Conservation (phyloP, 2,113 vertebrate genomes). For the Stegastes partitus region DNA sequence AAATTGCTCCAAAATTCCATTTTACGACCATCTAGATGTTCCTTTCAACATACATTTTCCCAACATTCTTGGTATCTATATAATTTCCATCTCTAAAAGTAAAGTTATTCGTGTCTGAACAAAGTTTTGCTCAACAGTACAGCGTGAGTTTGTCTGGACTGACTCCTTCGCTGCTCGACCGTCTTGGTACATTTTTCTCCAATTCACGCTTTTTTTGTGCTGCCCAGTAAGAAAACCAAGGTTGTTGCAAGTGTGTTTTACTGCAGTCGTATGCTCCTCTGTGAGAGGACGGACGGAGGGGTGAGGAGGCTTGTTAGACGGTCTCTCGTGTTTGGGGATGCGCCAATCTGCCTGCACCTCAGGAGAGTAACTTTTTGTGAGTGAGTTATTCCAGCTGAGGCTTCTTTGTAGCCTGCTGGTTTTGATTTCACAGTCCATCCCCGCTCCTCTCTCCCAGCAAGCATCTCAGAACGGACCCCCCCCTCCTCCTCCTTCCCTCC, state of each 20-base stretch:
- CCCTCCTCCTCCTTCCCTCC: background rate
- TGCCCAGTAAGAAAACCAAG: conserved; percentile 13
- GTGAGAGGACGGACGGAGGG: conserved; percentile 14
- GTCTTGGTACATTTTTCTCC: background rate
- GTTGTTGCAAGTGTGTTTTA: conserved; percentile 33
- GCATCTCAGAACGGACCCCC: conserved; percentile 49
- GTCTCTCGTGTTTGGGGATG: conserved; percentile 54
- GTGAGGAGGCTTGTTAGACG: conserved; percentile 30
- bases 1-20: no score
- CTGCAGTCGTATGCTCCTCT: conserved; percentile 1
- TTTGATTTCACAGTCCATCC: conserved; percentile 83
- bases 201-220: background rate
- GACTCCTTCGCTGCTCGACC: no score
- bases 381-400: conserved; percentile 82
- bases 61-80: no score
- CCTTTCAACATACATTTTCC: no score
- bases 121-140: no score
- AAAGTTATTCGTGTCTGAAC: no score
- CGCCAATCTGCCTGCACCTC: conserved; percentile 59
- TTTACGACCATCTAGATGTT: no score
- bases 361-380: conserved; percentile 81
- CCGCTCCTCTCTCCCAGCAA: conserved; percentile 29
- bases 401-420: conserved; percentile 78
- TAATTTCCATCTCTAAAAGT: no score
- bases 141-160: no score